Conservation (phyloP, 2,113 vertebrate genomes). For the Datnioides undecimradiatus region DNA sequence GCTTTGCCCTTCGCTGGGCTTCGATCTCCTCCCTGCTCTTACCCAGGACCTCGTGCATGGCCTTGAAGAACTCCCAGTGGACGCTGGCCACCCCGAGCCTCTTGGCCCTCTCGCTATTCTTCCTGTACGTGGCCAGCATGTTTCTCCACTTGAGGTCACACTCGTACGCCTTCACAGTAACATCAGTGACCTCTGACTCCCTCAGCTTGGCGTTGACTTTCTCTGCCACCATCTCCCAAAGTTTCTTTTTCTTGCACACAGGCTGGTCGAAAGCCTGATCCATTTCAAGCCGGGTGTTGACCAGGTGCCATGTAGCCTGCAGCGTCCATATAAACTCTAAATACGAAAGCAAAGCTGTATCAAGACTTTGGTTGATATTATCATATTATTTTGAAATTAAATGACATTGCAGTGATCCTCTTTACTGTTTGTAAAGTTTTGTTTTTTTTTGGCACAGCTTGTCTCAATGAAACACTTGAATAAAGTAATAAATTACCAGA, state of each 20-base stretch:
- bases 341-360: slow-evolving; percentile 1
- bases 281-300: slow-evolving; percentile 82
- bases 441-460: neutral
- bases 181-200: slow-evolving; percentile 57
- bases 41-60: slow-evolving; percentile 82
- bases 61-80: slow-evolving; percentile 86
- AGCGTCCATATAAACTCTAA: slow-evolving; percentile 85
- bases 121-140: slow-evolving; percentile 85
- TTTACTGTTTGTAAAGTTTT: neutral
- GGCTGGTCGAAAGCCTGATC: slow-evolving; percentile 83
- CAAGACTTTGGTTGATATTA: neutral
- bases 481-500: neutral
- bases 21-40: slow-evolving; percentile 80
- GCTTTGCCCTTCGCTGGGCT: slow-evolving; percentile 74
- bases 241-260: slow-evolving; percentile 85
- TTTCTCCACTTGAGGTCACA: slow-evolving; percentile 87
- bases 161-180: slow-evolving; percentile 81
- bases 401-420: neutral
- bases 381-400: neutral
- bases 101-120: slow-evolving; percentile 81
- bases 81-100: slow-evolving; percentile 73
- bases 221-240: slow-evolving; percentile 84
- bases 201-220: slow-evolving; percentile 76
- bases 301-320: slow-evolving; percentile 84
- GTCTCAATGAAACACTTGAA: neutral